These are phyloP conservation scores for Gallinago undulata DNA, from an alignment of 2,113 vertebrate species.

Conservation along the genomic window DNA sequence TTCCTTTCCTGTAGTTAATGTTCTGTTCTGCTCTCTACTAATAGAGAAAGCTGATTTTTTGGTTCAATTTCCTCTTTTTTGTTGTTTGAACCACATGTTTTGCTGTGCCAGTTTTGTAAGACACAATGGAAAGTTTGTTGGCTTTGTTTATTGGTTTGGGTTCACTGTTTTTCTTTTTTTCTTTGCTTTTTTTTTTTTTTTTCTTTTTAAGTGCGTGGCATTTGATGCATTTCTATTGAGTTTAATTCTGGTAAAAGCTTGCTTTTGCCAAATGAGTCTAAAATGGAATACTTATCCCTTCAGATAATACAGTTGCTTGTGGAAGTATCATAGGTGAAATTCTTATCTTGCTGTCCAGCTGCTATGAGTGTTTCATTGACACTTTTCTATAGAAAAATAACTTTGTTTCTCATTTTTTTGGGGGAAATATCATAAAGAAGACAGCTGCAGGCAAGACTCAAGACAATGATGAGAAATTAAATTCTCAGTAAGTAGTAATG, in stretches of 20 bases:
- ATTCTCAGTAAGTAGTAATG: neutral
- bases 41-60: neutral
- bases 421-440: neutral
- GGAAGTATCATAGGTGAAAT: neutral
- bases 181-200: neutral
- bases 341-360: neutral
- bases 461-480: neutral
- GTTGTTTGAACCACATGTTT: neutral
- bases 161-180: neutral
- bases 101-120: neutral
- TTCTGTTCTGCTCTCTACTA: neutral
- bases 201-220: accelerated
- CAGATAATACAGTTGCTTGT: neutral
- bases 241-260: neutral
- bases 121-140: neutral
- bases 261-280: neutral
- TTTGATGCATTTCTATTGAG: neutral
- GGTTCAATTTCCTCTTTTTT: neutral
- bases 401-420: neutral
- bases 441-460: neutral
- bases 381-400: neutral
- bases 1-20: neutral
- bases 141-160: neutral
- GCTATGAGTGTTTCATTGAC: neutral
- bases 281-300: neutral